phyloP scores from a whole-genome alignment of 2,888 invertebrate species.

The Formica aserva region DNA sequence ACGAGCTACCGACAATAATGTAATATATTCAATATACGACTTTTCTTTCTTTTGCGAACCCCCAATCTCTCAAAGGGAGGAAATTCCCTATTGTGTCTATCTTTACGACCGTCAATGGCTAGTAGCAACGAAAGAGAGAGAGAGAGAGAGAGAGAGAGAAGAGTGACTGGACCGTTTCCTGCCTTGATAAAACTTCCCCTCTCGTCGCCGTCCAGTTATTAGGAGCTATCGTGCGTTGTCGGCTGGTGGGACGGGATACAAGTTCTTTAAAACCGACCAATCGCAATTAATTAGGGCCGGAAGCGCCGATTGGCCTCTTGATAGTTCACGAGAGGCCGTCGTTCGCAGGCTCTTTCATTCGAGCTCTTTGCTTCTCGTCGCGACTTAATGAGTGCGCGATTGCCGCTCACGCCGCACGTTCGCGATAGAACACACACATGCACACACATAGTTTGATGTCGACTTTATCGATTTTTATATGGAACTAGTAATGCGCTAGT shows the following conservation, averaged over 20 bases:
- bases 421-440: constrained; percentile 8
- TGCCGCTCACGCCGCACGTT: not conserved
- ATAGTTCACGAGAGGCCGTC: constrained; percentile 69
- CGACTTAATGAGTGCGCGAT: constrained; percentile 65
- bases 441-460: constrained; percentile 4
- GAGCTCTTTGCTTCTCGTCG: constrained; percentile 50
- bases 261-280: constrained; percentile 77
- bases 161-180: constrained; percentile 68
- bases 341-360: constrained; percentile 61
- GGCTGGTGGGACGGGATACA: constrained; percentile 74
- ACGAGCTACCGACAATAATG: constrained; percentile 6
- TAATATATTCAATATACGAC: not conserved
- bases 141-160: not conserved
- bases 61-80: constrained; percentile 23
- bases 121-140: constrained; percentile 22
- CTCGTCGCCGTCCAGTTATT: constrained; percentile 56
- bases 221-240: constrained; percentile 52
- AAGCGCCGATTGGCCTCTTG: constrained; percentile 82
- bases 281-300: constrained; percentile 83
- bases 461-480: constrained; percentile 23
- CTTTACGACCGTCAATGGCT: constrained; percentile 17
- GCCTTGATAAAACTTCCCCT: constrained; percentile 68
- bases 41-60: not conserved
- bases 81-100: constrained; percentile 48
- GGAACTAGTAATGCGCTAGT: not conserved